phyloP scores from a whole-genome alignment of 2,888 invertebrate species.

The Cantharis rufa region DNA sequence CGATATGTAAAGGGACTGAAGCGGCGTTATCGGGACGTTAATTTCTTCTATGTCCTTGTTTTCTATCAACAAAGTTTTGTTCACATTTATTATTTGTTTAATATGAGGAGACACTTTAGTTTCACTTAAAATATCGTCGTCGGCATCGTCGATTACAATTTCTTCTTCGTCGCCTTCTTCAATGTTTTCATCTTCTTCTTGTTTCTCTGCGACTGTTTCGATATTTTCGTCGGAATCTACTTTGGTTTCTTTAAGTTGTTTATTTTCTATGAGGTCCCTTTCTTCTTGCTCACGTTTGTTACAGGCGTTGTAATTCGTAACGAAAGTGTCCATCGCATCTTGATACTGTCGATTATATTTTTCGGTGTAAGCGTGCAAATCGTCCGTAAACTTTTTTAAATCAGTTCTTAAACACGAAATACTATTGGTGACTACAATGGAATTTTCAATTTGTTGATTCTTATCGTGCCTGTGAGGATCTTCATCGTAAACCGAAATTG shows the following conservation, averaged over 20 bases:
- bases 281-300: background rate
- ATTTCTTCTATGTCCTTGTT: background rate
- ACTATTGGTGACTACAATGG: conserved; percentile 37
- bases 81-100: background rate
- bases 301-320: conserved; percentile 37
- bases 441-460: conserved; percentile 11
- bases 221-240: background rate
- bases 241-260: background rate
- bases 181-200: background rate
- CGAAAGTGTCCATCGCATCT: conserved; percentile 44
- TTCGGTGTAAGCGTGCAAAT: conserved; percentile 34
- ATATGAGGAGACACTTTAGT: background rate
- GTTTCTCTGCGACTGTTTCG: background rate
- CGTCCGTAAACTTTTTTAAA: conserved; percentile 33
- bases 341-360: conserved; percentile 36
- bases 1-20: conserved; percentile 3
- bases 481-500: conserved; percentile 36
- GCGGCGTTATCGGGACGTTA: background rate
- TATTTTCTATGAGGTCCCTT: background rate
- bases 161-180: background rate
- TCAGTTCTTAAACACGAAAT: conserved; percentile 39
- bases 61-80: background rate
- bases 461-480: conserved; percentile 23
- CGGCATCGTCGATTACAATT: background rate
- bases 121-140: background rate